Base-by-base conservation (phyloP, 2,113 vertebrate species). In the Rallus limicola region DNA sequence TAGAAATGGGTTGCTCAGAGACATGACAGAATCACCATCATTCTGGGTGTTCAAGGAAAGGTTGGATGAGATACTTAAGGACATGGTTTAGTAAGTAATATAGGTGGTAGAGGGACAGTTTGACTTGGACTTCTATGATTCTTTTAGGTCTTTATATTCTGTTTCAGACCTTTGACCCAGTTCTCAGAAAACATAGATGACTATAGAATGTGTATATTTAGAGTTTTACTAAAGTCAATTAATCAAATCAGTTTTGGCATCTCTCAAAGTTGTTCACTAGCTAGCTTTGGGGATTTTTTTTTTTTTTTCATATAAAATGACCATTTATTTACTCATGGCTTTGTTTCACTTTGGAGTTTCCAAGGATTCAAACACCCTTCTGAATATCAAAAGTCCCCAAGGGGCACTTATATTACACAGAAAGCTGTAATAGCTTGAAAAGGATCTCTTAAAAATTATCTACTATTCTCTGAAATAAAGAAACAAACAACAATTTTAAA, bases 401-500 rank as follows among this genome's bases (percentile, higher is more conserved):
- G 8, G 7, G 2, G 1, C 1, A 23, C 23, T 62, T 76, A 16
- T 48, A 2, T 63, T 19, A 46, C 4, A 21, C 5, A 44, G 10
- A 46, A 88, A 87, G 15, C 16, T 85, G 8, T 15, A 21, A 12
- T 8, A 5, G 8, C 25, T 81, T 33, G 23, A 76, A 71, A 71
- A 53, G 1, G 0, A 40, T 64, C 21, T 83, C 58, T 52, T 88
- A 78, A 95, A 92, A 83, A 34, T 36, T 60, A 33, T 18, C 33
- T 70, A 29, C 6, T 63, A 2, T 36, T 90, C 36, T 63, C 52
- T 95, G 65, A 87, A 94, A 76, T 1, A 65, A 69, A 69, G 7
- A 0, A 5, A 53, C 38, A 33, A 36, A 67, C 5, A 40, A 6
- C 15, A 11, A 48, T 56, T 62, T 38, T 50, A 19, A n/a, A 60